Evolutionary conservation across 2,113 vertebrate species (phyloP).

Genomic region (Microcebus tavaratra): DNA sequence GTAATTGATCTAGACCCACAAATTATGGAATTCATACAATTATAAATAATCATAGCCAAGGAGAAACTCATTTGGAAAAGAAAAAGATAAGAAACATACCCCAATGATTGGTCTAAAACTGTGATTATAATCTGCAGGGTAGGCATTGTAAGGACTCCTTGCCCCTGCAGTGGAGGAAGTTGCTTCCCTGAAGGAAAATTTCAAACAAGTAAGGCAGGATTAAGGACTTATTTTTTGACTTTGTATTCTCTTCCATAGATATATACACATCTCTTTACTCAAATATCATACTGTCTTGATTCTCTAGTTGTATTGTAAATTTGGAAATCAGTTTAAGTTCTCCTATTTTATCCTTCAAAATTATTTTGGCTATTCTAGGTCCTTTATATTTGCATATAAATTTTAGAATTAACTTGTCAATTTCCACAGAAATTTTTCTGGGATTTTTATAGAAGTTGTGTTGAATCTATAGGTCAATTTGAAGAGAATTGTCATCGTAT

Average conservation of each 20-base stretch:
- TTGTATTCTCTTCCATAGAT: not conserved
- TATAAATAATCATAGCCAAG: not conserved
- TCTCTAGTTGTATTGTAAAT: not conserved
- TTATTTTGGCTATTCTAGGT: not conserved
- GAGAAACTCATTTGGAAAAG: not conserved
- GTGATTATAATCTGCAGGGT: not conserved
- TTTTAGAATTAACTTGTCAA: not conserved
- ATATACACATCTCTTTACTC: not conserved
- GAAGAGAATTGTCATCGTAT: not conserved
- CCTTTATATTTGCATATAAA: not conserved
- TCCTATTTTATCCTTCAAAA: not conserved
- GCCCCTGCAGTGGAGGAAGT: not conserved
- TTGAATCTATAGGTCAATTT: not conserved
- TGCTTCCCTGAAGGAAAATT: not conserved
- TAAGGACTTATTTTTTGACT: not conserved
- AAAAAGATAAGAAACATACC: not conserved
- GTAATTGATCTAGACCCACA: not conserved
- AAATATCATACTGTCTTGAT: not conserved
- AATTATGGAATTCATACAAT: not conserved
- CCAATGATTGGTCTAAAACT: not conserved
- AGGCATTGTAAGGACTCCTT: not conserved
- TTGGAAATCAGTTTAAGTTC: not conserved
- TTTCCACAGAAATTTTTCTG: not conserved
- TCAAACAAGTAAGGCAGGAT: not conserved
- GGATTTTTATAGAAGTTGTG: not conserved